Percentiles rank a stretch among this genome's conserved stretches.
Conservation (phyloP, 2,797 vertebrate genomes). For the Steatocranus sp. region DNA sequence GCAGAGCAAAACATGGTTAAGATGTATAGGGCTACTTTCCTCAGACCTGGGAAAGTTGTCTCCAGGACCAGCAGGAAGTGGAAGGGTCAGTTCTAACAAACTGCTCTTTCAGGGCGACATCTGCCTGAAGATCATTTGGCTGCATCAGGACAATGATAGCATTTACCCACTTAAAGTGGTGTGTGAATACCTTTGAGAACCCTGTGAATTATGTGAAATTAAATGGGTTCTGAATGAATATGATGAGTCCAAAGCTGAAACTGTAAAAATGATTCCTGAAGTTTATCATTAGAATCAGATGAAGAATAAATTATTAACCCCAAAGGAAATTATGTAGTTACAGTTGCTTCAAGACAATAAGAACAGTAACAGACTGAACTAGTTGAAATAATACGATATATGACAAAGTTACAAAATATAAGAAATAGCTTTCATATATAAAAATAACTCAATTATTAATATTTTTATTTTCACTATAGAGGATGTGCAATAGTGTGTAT, state of each 20-base stretch:
- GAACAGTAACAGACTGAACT: not conserved
- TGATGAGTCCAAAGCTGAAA: not conserved
- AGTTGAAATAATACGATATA: not conserved
- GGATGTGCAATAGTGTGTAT: not conserved
- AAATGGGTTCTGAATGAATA: not conserved
- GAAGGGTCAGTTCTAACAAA: not conserved
- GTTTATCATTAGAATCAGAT: not conserved
- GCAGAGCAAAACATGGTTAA: not conserved
- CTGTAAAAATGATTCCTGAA: not conserved
- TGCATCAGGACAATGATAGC: not conserved
- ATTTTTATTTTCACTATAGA: not conserved
- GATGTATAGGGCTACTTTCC: not conserved
- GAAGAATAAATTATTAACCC: not conserved
- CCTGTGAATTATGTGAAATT: not conserved
- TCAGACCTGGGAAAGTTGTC: not conserved
- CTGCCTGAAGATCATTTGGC: not conserved
- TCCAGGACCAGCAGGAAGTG: not conserved
- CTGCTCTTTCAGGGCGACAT: not conserved
- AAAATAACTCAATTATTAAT: not conserved
- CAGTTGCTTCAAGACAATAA: not conserved
- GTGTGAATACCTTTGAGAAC: not conserved
- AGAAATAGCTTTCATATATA: not conserved
- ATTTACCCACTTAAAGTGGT: not conserved
- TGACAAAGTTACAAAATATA: not conserved
- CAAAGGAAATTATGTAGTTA: not conserved